Conservation (phyloP, 2,888 invertebrate genomes). For the Alloscopus bannaensis region DNA sequence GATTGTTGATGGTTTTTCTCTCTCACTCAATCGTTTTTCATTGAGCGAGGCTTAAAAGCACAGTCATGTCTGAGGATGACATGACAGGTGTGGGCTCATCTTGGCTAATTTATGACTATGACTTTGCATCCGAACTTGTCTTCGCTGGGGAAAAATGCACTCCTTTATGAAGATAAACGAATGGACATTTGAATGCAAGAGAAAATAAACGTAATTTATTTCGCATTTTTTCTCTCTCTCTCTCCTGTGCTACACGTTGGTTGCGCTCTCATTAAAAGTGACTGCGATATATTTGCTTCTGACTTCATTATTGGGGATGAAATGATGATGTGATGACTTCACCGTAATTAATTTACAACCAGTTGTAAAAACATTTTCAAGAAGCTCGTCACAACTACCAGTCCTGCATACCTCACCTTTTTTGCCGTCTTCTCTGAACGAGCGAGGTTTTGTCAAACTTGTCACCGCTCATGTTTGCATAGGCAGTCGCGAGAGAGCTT, state of each 20-base stretch:
- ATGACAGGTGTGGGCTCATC: constrained; percentile 45
- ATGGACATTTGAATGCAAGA: not conserved
- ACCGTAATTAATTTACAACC: not conserved
- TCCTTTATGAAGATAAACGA: constrained; percentile 22
- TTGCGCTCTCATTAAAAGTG: constrained; percentile 12
- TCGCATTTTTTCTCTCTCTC: not conserved
- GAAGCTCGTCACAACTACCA: not conserved
- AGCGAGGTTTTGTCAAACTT: not conserved
- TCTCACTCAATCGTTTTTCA: too few species aligned
- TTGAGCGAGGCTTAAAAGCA: constrained; percentile 21
- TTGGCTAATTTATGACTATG: constrained; percentile 38
- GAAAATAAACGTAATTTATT: not conserved
- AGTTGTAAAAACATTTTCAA: not conserved
- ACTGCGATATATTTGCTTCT: not conserved
- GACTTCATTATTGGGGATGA: constrained; percentile 2
- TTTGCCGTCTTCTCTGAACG: not conserved
- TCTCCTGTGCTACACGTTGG: not conserved
- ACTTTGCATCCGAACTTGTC: constrained; percentile 15
- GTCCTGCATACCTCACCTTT: not conserved
- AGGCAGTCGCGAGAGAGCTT: too few species aligned
- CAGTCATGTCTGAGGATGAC: constrained; percentile 36
- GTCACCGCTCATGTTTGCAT: constrained; percentile 19
- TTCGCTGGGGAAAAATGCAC: constrained; percentile 26
- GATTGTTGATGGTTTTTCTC: not conserved
- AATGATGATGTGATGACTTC: not conserved